Evolutionary conservation across 2,888 invertebrate species (phyloP).

Genomic region (Xestia sexstrigata): DNA sequence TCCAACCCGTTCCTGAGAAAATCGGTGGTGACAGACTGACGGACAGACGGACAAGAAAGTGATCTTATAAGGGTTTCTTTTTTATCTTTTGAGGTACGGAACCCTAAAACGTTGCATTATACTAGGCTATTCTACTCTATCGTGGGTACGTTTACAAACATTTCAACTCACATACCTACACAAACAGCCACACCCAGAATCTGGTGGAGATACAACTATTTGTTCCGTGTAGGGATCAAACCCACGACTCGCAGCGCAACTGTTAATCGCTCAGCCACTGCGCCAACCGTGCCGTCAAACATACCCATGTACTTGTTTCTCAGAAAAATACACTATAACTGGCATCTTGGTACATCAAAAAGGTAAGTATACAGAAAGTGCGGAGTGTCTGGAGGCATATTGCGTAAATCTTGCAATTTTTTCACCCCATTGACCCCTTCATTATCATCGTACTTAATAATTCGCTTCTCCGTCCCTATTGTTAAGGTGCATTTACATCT

Average conservation of each 20-base stretch:
- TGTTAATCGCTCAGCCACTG: background rate
- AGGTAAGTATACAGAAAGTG: slow-evolving; percentile 22
- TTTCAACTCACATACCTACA: too few relatives aligned
- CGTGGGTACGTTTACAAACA: too few relatives aligned
- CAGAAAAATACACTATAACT: background rate
- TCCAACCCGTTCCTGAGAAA: too few relatives aligned
- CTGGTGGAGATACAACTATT: background rate
- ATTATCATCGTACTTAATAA: slow-evolving; percentile 64
- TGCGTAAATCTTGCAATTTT: slow-evolving; percentile 61
- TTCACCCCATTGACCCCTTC: slow-evolving; percentile 55
- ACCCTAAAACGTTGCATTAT: too few relatives aligned
- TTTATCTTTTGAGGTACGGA: too few relatives aligned
- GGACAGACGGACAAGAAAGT: too few relatives aligned
- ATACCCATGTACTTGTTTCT: background rate
- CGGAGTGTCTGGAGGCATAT: slow-evolving; percentile 47
- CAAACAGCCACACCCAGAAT: too few relatives aligned
- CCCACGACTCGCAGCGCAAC: background rate
- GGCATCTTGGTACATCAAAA: background rate
- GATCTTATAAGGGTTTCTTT: too few relatives aligned
- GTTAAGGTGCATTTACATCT: slow-evolving; percentile 33
- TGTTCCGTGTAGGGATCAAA: background rate
- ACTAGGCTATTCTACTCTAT: too few relatives aligned
- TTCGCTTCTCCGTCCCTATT: slow-evolving; percentile 27
- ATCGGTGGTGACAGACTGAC: too few relatives aligned
- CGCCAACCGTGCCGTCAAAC: background rate